Percentiles rank a stretch among this genome's conserved stretches.
Conservation (phyloP, 2,113 vertebrate genomes). For the Lucifuga dentata region DNA sequence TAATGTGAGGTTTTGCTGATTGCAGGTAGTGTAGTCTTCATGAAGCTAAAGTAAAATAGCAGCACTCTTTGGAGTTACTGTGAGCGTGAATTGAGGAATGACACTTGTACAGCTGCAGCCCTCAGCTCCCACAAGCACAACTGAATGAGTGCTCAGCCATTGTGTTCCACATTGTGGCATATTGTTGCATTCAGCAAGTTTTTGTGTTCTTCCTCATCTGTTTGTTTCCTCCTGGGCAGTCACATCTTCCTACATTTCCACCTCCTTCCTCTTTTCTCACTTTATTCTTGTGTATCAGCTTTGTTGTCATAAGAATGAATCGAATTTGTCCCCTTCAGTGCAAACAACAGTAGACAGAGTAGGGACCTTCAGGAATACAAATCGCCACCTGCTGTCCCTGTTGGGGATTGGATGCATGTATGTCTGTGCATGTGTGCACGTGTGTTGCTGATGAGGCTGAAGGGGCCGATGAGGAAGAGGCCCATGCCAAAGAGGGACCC, state of each 20-base stretch:
- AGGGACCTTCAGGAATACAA: conserved; percentile 98
- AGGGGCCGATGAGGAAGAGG: conserved; percentile 88
- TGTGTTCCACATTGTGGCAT: conserved; percentile 22
- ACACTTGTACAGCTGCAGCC: conserved; percentile 35
- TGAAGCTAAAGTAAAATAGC: neutral
- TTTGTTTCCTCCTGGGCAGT: conserved; percentile 85
- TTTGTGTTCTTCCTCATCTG: conserved; percentile 73
- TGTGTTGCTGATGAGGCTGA: conserved; percentile 81
- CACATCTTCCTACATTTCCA: conserved; percentile 45
- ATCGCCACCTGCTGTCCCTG: conserved; percentile 92
- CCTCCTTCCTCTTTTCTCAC: conserved; percentile 37
- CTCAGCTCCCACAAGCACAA: conserved; percentile 38
- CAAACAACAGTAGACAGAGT: conserved; percentile 98
- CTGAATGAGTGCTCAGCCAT: conserved; percentile 26
- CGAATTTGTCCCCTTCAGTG: conserved; percentile 98
- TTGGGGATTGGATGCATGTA: conserved; percentile 90
- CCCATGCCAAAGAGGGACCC: conserved; percentile 90
- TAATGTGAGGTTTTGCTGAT: too few species aligned
- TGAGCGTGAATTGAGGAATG: conserved; percentile 8
- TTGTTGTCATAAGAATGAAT: conserved; percentile 99
- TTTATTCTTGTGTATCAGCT: conserved; percentile 87
- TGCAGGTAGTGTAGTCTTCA: neutral
- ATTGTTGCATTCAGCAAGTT: conserved; percentile 79
- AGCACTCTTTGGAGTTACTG: neutral
- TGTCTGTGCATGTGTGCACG: conserved; percentile 62